phyloP scores from a whole-genome alignment of 2,888 invertebrate genomes.

The Ophioninae sp. region DNA sequence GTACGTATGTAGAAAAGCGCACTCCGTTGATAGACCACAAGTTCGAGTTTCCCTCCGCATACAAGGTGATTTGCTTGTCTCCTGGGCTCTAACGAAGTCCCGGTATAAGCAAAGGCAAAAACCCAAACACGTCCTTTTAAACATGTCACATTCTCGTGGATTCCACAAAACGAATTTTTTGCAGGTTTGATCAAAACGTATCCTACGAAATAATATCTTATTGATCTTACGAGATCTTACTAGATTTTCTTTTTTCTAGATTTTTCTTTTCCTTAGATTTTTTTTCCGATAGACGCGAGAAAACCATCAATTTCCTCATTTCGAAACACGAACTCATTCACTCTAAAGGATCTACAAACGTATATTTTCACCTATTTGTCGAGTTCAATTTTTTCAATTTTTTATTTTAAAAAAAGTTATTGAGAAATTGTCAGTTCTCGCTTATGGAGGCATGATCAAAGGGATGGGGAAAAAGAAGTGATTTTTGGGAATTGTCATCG shows the following conservation, averaged over 20 bases:
- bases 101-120: background rate
- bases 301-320: background rate
- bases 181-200: conserved; percentile 31
- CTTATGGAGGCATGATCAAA: no score
- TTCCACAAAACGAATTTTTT: conserved; percentile 42
- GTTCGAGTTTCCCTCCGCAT: conserved; percentile 48
- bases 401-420: conserved; percentile 3
- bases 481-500: no score
- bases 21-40: conserved; percentile 48
- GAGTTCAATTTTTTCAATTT: background rate
- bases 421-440: no score
- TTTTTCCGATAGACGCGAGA: conserved; percentile 6
- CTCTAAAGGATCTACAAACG: background rate
- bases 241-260: conserved; percentile 5
- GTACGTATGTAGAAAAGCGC: conserved; percentile 29
- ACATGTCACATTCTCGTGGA: conserved; percentile 28
- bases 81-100: no score
- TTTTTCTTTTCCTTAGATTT: background rate
- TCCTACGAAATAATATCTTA: no score
- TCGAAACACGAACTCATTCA: background rate
- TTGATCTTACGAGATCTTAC: conserved; percentile 35
- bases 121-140: background rate
- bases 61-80: conserved; percentile 9
- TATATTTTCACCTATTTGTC: conserved; percentile 1
- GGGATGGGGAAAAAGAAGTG: no score